Evolutionary conservation across 53 echinoderm and acorn worm genomes (phyloP).

Genomic region (Holothuria scabra): DNA sequence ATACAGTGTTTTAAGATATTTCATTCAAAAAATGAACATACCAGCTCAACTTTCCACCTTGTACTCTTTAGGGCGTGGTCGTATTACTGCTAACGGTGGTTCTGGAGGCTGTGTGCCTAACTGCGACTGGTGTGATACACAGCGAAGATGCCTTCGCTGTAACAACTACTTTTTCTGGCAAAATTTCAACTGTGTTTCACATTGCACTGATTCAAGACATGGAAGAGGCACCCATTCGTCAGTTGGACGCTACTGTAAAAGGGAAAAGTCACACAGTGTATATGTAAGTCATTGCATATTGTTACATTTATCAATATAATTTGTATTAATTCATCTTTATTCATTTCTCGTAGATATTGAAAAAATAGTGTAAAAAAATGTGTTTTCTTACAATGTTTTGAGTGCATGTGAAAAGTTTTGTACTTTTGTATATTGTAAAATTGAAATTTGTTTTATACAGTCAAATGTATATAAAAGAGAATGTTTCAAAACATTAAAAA

Average conservation of each 20-base stretch:
- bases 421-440: no score
- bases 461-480: no score
- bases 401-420: no score
- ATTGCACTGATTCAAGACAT: conserved; percentile 52
- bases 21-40: no score
- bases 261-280: neutral
- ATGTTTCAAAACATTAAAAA: no score
- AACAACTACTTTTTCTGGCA: conserved; percentile 69
- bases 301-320: no score
- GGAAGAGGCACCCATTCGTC: neutral
- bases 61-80: conserved; percentile 69
- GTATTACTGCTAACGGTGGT: conserved; percentile 68
- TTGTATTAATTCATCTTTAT: no score
- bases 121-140: conserved; percentile 64
- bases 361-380: no score
- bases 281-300: conserved; percentile 29
- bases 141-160: conserved; percentile 71
- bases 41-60: no score
- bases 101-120: conserved; percentile 79
- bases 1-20: no score
- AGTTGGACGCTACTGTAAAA: neutral
- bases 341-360: neutral
- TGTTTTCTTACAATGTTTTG: no score
- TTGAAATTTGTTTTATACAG: no score
- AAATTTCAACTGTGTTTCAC: conserved; percentile 70